phyloP scores from a whole-genome alignment of 2,797 vertebrate species.

The Petrocephalus schoutedeni region DNA sequence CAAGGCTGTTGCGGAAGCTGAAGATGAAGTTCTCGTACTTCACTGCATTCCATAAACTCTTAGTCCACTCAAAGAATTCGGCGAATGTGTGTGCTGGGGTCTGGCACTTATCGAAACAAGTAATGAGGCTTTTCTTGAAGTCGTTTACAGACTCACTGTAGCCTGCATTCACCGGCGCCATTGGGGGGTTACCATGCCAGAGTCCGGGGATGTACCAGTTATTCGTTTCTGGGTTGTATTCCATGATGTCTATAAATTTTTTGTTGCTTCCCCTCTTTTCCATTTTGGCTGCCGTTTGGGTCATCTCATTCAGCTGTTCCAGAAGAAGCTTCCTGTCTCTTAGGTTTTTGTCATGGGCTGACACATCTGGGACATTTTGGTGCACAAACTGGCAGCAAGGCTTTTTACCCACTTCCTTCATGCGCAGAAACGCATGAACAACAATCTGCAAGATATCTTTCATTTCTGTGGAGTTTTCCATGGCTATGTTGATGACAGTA shows the following conservation, averaged over 20 bases:
- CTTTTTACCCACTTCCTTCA: constrained; percentile 55
- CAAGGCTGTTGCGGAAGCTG: constrained; percentile 41
- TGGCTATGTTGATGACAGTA: constrained; percentile 60
- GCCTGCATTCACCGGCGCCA: constrained; percentile 67
- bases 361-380: constrained; percentile 60
- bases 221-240: constrained; percentile 57
- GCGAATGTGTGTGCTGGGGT: neutral
- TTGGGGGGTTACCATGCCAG: constrained; percentile 72
- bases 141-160: constrained; percentile 68
- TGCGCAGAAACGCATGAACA: constrained; percentile 60
- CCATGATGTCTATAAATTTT: constrained; percentile 57
- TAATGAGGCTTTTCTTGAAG: constrained; percentile 61
- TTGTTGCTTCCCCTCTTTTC: constrained; percentile 48
- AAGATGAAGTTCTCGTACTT: constrained; percentile 41
- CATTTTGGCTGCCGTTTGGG: constrained; percentile 54
- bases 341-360: constrained; percentile 57
- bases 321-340: constrained; percentile 50
- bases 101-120: neutral
- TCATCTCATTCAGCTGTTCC: constrained; percentile 58
- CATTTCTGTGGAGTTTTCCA: constrained; percentile 62
- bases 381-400: constrained; percentile 60
- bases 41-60: constrained; percentile 29
- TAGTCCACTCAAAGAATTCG: constrained; percentile 26
- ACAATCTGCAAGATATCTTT: constrained; percentile 59
- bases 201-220: constrained; percentile 70